Percentiles rank a stretch among this genome's conserved stretches.
These are phyloP conservation scores for Oceanodroma leucorhoa DNA, from an alignment of 2,797 vertebrate species.

Conservation along the genomic window DNA sequence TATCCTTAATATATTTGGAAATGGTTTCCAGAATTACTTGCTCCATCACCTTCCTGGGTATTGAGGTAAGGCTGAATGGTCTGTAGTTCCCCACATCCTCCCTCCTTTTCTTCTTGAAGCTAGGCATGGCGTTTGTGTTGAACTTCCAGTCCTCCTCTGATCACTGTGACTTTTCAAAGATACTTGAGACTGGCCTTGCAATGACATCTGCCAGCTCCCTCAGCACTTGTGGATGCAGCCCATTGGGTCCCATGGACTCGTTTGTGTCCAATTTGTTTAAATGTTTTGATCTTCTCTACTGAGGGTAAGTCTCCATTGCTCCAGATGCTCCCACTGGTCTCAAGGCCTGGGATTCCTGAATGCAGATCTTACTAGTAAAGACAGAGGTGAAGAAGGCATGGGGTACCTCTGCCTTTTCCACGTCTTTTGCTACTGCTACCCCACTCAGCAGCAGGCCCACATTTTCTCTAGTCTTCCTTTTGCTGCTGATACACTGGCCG, in stretches of 20 bases:
- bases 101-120: neutral
- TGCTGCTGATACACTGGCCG: neutral
- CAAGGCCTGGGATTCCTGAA: neutral
- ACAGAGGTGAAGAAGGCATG: neutral
- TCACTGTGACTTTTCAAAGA: neutral
- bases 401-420: neutral
- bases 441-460: neutral
- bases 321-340: neutral
- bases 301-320: neutral
- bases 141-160: neutral
- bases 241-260: rapidly evolving
- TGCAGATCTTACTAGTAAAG: neutral
- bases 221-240: neutral
- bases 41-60: neutral
- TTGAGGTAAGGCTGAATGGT: neutral
- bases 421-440: neutral
- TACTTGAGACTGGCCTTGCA: neutral
- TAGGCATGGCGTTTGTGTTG: neutral
- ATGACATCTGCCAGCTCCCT: neutral
- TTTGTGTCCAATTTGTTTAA: neutral
- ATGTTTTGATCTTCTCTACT: neutral
- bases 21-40: neutral
- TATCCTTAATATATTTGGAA: neutral
- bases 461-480: neutral
- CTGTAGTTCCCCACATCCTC: neutral